phyloP scores from a whole-genome alignment of 37 sponge, comb jelly and placozoan species.

The Aplysina aerophoba region DNA sequence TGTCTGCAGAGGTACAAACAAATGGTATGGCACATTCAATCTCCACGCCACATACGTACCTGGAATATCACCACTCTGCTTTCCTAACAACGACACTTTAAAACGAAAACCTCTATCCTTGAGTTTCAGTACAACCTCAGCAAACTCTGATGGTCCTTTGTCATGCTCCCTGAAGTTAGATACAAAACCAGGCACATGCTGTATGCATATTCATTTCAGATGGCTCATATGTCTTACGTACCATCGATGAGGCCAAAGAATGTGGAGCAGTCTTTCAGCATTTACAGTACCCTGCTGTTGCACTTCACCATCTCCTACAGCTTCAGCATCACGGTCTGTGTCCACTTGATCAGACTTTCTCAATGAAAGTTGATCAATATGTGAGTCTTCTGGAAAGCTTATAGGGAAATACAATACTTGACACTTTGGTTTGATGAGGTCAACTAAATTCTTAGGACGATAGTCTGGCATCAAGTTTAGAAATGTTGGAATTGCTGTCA shows the following conservation, averaged over 20 bases:
- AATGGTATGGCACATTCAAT: too few species aligned
- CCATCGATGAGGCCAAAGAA: constrained; percentile 96
- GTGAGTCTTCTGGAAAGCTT: constrained; percentile 28
- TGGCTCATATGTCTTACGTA: constrained; percentile 22
- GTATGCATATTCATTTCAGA: background rate
- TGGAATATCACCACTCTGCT: constrained; percentile 80
- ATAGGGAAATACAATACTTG: constrained; percentile 83
- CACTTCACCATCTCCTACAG: background rate
- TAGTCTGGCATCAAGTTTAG: constrained; percentile 80
- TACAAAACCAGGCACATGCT: background rate
- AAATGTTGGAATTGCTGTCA: constrained; percentile 61
- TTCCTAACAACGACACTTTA: constrained; percentile 78
- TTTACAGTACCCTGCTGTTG: background rate
- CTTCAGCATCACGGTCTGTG: background rate
- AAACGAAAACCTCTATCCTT: constrained; percentile 53
- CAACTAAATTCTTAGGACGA: constrained; percentile 60
- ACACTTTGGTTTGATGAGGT: constrained; percentile 70
- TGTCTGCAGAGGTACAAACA: background rate
- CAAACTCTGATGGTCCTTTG: constrained; percentile 87
- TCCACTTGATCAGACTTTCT: background rate
- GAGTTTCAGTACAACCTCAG: constrained; percentile 53
- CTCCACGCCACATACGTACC: too few species aligned
- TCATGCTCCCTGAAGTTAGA: constrained; percentile 85
- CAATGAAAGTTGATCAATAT: background rate
- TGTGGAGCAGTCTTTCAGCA: constrained; percentile 55